Percentiles rank a stretch among this genome's conserved stretches.
Conservation (phyloP, 1,140 invertebrate genomes). For the Drosophila lowei region DNA sequence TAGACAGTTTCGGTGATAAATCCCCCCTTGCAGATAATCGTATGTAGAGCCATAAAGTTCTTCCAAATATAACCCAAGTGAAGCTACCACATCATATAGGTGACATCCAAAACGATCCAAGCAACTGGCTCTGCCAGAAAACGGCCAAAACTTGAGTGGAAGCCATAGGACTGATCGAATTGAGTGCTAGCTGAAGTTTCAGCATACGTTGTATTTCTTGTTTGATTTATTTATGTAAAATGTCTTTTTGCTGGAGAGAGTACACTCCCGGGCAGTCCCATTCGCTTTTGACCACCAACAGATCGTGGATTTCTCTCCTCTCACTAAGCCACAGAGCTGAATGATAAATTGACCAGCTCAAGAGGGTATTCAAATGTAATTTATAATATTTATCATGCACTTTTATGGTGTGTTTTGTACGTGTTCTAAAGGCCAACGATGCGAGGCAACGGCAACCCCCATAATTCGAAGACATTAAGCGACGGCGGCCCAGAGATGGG, state of each 20-base stretch:
- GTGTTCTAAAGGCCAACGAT: slow-evolving; percentile 63
- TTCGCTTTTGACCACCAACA: slow-evolving; percentile 13
- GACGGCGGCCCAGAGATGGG: slow-evolving; percentile 49
- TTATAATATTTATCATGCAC: slow-evolving; percentile 55
- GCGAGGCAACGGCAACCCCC: slow-evolving; percentile 42
- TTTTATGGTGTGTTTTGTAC: slow-evolving; percentile 47
- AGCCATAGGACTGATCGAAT: no score
- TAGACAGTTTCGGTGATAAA: no score
- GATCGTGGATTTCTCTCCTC: slow-evolving; percentile 21
- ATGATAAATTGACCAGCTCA: slow-evolving; percentile 43
- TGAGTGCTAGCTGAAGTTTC: no score
- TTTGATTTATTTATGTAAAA: slow-evolving; percentile 17
- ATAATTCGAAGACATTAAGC: slow-evolving; percentile 59
- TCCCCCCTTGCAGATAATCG: no score
- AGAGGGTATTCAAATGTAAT: slow-evolving; percentile 55
- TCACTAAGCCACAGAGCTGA: slow-evolving; percentile 25
- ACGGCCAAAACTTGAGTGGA: no score
- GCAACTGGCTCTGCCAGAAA: no score
- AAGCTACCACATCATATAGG: no score
- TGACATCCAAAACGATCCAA: no score
- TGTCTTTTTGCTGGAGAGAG: slow-evolving; percentile 11
- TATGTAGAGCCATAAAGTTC: no score
- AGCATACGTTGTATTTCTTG: slow-evolving; percentile 7
- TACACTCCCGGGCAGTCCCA: slow-evolving; percentile 22
- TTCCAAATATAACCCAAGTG: no score